Evolutionary conservation across 1,140 invertebrate genomes (phyloP).

Genomic region (Drosophila kanapiae): DNA sequence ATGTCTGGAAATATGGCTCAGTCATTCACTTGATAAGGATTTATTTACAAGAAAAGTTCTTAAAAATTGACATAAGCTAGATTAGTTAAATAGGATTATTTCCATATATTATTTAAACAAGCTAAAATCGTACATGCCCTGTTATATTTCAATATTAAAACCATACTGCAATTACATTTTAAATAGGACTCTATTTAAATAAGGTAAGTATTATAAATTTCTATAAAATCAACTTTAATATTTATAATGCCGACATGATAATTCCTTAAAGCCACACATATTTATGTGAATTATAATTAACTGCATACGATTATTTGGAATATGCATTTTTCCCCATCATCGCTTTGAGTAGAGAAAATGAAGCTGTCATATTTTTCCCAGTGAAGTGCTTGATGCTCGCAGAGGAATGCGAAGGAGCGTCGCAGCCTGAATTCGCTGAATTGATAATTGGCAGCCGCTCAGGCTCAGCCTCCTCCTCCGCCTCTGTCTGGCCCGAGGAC

Average conservation of each 20-base stretch:
- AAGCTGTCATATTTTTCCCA: neutral
- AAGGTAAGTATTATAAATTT: neutral
- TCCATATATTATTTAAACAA: no score
- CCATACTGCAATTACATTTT: neutral
- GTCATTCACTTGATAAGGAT: no score
- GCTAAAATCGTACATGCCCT: no score
- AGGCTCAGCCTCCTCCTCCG: conserved; percentile 16
- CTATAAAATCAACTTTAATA: neutral
- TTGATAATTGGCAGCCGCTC: conserved; percentile 63
- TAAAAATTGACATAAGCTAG: no score
- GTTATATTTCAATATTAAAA: no score
- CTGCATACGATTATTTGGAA: neutral
- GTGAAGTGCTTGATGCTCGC: conserved; percentile 7
- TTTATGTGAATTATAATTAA: neutral
- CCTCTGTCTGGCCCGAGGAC: conserved; percentile 29
- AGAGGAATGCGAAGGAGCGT: conserved; percentile 27
- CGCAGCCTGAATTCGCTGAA: conserved; percentile 50
- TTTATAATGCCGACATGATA: neutral
- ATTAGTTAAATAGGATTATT: no score
- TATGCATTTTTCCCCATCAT: neutral
- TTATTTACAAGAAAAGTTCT: no score
- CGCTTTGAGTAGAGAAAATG: neutral
- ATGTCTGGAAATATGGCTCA: no score
- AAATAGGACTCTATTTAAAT: neutral
- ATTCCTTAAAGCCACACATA: neutral